These are phyloP conservation scores for Drosophila lutescens DNA, from an alignment of 2,888 invertebrate species.

Conservation along the genomic window DNA sequence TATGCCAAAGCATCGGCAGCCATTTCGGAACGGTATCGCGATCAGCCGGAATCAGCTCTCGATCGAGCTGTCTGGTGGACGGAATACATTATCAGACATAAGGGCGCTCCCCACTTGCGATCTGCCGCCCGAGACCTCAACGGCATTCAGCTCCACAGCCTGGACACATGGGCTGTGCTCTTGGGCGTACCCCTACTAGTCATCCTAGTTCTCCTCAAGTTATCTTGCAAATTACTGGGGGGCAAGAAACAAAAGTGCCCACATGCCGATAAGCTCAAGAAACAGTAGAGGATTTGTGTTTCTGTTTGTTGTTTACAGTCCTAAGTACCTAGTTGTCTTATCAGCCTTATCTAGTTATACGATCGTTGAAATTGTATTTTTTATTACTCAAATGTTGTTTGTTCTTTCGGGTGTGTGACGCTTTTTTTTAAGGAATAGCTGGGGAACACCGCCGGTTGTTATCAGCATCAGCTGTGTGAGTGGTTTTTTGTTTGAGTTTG, in stretches of 20 bases:
- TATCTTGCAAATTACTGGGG: slow-evolving; percentile 13
- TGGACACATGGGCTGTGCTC: slow-evolving; percentile 72
- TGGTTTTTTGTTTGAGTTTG: neutral
- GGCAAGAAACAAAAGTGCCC: slow-evolving; percentile 1
- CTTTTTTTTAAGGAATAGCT: neutral
- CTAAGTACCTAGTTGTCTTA: neutral
- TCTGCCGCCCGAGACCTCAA: slow-evolving; percentile 50
- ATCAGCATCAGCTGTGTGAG: neutral
- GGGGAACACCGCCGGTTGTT: neutral
- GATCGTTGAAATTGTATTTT: neutral
- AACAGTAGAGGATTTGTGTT: slow-evolving; percentile 6
- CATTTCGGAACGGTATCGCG: slow-evolving; percentile 74
- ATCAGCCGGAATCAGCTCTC: slow-evolving; percentile 78
- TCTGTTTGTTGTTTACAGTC: neutral
- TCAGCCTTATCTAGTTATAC: neutral
- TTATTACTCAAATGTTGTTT: neutral
- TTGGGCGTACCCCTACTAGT: slow-evolving; percentile 42
- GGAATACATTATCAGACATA: slow-evolving; percentile 80
- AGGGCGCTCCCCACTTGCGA: slow-evolving; percentile 78
- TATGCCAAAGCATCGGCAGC: slow-evolving; percentile 52
- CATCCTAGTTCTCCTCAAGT: slow-evolving; percentile 1
- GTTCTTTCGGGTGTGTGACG: neutral
- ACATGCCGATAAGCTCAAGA: slow-evolving; percentile 42
- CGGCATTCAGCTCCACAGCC: slow-evolving; percentile 67
- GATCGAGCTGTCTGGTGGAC: slow-evolving; percentile 83